These are phyloP conservation scores for Cotesia typhae DNA, from an alignment of 1,140 invertebrate species.

Conservation along the genomic window DNA sequence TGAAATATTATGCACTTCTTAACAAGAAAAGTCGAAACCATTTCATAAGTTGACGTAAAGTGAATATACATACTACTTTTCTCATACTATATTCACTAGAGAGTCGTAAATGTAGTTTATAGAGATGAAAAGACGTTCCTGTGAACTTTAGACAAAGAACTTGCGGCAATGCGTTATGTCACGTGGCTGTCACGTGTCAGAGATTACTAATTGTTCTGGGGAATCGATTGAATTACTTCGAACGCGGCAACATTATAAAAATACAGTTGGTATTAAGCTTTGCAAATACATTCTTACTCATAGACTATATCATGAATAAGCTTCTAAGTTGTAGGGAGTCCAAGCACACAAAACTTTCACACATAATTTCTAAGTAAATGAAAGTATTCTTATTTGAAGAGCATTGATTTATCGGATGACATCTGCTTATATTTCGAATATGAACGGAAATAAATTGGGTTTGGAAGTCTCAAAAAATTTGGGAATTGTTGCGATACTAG, in stretches of 20 bases:
- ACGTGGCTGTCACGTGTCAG: constrained; percentile 15
- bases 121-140: background rate
- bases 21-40: no score
- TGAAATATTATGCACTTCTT: no score
- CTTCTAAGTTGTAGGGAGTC: background rate
- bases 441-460: no score
- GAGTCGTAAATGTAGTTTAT: background rate
- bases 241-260: constrained; percentile 15
- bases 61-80: background rate
- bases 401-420: background rate
- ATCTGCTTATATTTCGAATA: no score
- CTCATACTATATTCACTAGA: background rate
- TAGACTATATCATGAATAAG: constrained; percentile 18
- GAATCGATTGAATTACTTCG: constrained; percentile 16
- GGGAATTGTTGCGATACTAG: no score
- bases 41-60: background rate
- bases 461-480: no score
- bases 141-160: background rate
- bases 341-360: constrained; percentile 14
- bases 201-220: constrained; percentile 27
- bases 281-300: constrained; percentile 18
- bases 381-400: background rate
- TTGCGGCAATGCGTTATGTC: background rate
- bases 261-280: constrained; percentile 23
- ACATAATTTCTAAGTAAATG: constrained; percentile 18